Percentiles rank a stretch among this genome's conserved stretches.
Evolutionary conservation across 2,888 invertebrate genomes (phyloP).

Genomic region (Myathropa florea): DNA sequence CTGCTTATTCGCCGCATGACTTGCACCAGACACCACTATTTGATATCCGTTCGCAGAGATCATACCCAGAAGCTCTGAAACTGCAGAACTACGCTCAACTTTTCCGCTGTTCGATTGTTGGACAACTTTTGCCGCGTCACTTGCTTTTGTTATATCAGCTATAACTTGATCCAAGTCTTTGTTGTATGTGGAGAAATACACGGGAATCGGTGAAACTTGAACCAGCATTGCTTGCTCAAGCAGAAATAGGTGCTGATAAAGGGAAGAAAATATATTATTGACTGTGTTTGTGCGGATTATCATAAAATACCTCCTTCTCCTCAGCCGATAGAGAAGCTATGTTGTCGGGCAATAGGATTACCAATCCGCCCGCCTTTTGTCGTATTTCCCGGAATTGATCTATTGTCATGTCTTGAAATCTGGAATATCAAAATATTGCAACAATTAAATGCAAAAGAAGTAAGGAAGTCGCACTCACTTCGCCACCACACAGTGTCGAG

Average conservation of each 20-base stretch:
- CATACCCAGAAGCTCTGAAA: conserved; percentile 91
- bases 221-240: conserved; percentile 91
- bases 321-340: conserved; percentile 84
- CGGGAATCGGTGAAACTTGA: conserved; percentile 90
- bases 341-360: conserved; percentile 91
- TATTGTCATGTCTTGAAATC: conserved; percentile 89
- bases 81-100: conserved; percentile 86
- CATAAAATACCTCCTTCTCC: conserved; percentile 84
- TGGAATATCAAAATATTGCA: conserved; percentile 45
- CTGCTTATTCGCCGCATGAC: conserved; percentile 87
- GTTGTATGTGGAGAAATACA: conserved; percentile 92
- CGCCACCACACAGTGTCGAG: conserved; percentile 93
- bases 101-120: conserved; percentile 34
- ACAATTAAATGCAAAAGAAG: not conserved
- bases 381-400: conserved; percentile 89
- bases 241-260: conserved; percentile 85
- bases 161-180: conserved; percentile 88
- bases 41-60: conserved; percentile 98
- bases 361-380: conserved; percentile 90
- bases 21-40: conserved; percentile 88
- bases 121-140: conserved; percentile 54
- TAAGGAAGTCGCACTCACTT: conserved; percentile 77
- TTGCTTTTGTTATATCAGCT: conserved; percentile 84
- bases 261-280: not conserved
- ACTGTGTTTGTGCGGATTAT: not conserved